Evolutionary conservation across 2,797 vertebrate species (phyloP).

Genomic region (Darevskia nairensis): DNA sequence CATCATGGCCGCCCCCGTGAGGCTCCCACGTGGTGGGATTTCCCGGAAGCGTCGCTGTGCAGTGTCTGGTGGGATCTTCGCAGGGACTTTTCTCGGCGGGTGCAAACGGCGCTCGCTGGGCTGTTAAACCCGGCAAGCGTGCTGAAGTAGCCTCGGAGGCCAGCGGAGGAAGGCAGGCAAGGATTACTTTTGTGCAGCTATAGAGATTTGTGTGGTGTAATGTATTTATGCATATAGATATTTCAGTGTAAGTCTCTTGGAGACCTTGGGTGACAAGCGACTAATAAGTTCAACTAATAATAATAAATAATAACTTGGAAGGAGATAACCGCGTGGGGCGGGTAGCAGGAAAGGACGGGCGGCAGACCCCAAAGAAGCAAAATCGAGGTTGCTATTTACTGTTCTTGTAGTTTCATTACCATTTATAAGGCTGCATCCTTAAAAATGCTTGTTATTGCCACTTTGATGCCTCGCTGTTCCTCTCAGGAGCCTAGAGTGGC

Average conservation of each 20-base stretch:
- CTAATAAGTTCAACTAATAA: too few species aligned
- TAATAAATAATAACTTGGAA: background rate
- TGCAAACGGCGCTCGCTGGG: background rate
- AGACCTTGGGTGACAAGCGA: too few species aligned
- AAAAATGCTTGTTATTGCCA: background rate
- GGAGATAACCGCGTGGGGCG: background rate
- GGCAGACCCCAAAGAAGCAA: too few species aligned
- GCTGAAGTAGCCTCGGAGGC: background rate
- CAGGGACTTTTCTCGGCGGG: background rate
- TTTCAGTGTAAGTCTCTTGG: too few species aligned
- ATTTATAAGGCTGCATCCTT: background rate
- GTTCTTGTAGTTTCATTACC: background rate
- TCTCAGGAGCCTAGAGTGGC: background rate
- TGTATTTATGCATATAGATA: too few species aligned
- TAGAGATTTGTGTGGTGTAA: background rate
- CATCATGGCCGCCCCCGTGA: conserved; percentile 41
- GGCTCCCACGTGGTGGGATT: background rate
- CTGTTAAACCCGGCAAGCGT: too few species aligned
- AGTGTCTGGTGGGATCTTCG: background rate
- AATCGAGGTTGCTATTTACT: background rate
- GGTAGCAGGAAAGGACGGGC: too few species aligned
- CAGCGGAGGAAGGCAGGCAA: background rate
- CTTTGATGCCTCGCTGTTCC: background rate
- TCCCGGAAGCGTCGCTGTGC: rapidly evolving
- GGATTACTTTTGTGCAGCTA: background rate